Evolutionary conservation across 2,113 vertebrate genomes (phyloP).

Genomic region (Seriola aureovittata): DNA sequence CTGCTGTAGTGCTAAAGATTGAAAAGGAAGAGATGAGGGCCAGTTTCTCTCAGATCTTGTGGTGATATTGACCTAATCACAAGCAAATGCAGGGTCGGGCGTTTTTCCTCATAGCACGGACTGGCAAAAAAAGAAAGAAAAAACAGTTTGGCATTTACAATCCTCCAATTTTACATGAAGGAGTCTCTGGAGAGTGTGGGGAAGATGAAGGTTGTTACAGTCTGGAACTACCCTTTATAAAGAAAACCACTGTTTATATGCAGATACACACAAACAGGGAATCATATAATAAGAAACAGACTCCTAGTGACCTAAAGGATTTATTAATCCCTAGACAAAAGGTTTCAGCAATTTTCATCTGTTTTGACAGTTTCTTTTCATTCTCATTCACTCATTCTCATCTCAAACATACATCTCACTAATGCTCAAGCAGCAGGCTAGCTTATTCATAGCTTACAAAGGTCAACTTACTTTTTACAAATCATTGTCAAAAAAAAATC

Average conservation of each 20-base stretch:
- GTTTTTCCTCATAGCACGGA: constrained; percentile 32
- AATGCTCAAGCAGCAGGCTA: constrained; percentile 80
- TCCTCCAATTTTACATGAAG: constrained; percentile 46
- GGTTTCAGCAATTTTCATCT: constrained; percentile 49
- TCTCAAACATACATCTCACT: constrained; percentile 71
- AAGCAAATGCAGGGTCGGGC: constrained; percentile 37
- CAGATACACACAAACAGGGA: constrained; percentile 63
- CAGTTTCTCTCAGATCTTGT: constrained; percentile 38
- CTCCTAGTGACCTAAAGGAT: constrained; percentile 71
- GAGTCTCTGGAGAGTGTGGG: constrained; percentile 51
- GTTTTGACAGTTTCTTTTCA: constrained; percentile 56
- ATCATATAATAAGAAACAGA: constrained; percentile 64
- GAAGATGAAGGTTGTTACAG: constrained; percentile 68
- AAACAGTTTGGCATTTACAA: constrained; percentile 55
- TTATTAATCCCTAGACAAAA: constrained; percentile 74
- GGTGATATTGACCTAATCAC: constrained; percentile 33
- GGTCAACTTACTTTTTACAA: constrained; percentile 81
- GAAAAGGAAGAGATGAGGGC: constrained; percentile 35
- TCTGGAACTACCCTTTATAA: constrained; percentile 66
- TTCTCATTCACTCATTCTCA: constrained; percentile 66
- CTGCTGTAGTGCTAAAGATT: constrained; percentile 68
- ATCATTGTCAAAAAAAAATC: constrained; percentile 78
- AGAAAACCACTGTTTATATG: constrained; percentile 59
- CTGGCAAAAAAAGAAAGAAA: constrained; percentile 4
- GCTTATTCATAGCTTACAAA: constrained; percentile 83